Evolutionary conservation across 2,888 invertebrate genomes (phyloP).

Genomic region (Seira musarum): DNA sequence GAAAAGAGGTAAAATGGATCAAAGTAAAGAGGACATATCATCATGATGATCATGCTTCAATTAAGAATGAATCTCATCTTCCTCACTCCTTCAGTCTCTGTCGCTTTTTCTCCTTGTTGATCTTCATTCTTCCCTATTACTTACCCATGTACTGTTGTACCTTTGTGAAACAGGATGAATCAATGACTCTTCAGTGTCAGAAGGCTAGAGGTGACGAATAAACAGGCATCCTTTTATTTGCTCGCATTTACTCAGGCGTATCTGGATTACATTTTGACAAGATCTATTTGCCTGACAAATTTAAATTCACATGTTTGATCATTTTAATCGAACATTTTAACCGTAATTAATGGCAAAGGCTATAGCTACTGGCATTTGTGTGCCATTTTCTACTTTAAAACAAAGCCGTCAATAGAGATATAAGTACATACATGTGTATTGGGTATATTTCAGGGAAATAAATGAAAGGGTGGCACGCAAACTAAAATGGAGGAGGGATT

Average conservation of each 20-base stretch:
- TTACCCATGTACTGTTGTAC: no score
- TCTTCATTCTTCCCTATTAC: background rate
- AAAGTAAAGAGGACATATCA: conserved; percentile 20
- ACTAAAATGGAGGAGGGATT: no score
- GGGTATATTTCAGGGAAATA: no score
- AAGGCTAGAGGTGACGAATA: background rate
- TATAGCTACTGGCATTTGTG: no score
- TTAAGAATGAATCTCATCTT: background rate
- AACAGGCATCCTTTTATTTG: background rate
- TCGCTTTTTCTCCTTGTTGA: background rate
- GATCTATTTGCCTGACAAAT: background rate
- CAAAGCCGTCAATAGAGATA: no score
- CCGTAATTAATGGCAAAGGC: no score
- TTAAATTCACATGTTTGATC: background rate
- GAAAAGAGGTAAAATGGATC: background rate
- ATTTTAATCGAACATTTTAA: no score
- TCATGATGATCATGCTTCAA: background rate
- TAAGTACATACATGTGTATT: no score
- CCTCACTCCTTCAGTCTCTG: background rate
- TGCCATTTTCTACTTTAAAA: no score
- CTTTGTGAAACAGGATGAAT: background rate
- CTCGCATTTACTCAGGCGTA: background rate
- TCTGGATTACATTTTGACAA: background rate
- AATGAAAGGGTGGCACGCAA: no score
- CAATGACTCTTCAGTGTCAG: background rate